Base-by-base conservation (phyloP, 2,113 vertebrate genomes). In the Hydropotes inermis region DNA sequence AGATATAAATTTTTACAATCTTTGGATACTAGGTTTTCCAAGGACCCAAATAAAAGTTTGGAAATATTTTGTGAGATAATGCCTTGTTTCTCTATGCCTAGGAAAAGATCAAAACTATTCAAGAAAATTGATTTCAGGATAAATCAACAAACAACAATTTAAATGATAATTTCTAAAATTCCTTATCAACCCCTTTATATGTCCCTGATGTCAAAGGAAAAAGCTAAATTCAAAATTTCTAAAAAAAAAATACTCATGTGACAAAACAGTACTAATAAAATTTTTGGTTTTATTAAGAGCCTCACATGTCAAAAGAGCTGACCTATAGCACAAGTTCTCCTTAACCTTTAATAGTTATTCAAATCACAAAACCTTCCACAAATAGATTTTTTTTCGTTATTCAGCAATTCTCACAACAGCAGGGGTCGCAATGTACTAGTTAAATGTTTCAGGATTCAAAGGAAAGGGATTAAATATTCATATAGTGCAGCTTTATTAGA, bases 401-500 rank as follows among this genome's bases (percentile, higher is more conserved):
- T 83, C 0, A 12, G 52, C 19, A 74, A 91, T 64, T 86, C 70
- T 98, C 33, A 87, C 45, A 96, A 91, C 94, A 96, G 97, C 94
- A 97, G 94, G 54, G 94, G 94, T 92, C 39, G 55, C 94, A 97
- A 45, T 94, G 33, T 64, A 60, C 83, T 64, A 94, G 85, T n/a
- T 50, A 82, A 89, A 93, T 36, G 58, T 25, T 95, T 93, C 78
- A 95, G 60, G 50, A 93, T 47, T 60, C 15, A 81, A n/a, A 23
- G 64, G 74, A 58, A 93, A 33, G 6, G 11, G 60, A 90, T 92
- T 95, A 96, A 87, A 39, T 96, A 60, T 91, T 96, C 82, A 94
- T 27, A 93, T 16, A 78, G n/a, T 16, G 23, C 6, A 74, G 45
- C 52, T 85, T 94, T 93, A 84, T 52, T 84, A 92, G 1, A 78